Percentiles rank a stretch among this genome's conserved stretches.
phyloP scores from a whole-genome alignment of 37 sponge, comb jelly and placozoan genomes.

The Halisarca cf. caerulea region DNA sequence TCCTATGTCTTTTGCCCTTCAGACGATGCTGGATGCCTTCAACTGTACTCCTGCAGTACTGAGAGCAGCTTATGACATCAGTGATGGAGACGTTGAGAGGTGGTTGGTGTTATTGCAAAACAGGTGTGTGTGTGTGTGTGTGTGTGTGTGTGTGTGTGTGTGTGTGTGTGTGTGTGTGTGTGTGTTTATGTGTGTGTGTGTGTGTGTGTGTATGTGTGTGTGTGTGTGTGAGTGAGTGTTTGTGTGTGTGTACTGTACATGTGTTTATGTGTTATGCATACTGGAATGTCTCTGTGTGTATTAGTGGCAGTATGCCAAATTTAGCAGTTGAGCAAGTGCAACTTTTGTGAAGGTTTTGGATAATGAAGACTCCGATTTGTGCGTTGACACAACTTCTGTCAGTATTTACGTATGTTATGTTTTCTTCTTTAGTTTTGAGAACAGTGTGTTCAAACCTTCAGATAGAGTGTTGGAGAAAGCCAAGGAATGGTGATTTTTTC shows the following conservation, averaged over 20 bases:
- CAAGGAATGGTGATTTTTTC: constrained; percentile 61
- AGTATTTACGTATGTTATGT: too few relatives aligned
- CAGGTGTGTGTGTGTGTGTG: neutral
- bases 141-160: neutral
- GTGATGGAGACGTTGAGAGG: constrained; percentile 53
- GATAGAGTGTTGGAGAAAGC: constrained; percentile 62
- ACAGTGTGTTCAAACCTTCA: constrained; percentile 51
- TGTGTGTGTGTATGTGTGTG: too few relatives aligned
- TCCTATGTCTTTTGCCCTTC: too few relatives aligned
- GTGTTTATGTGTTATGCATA: neutral
- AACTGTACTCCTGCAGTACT: constrained; percentile 65
- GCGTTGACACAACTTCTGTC: too few relatives aligned
- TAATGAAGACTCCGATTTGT: too few relatives aligned
- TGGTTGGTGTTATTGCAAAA: constrained; percentile 45
- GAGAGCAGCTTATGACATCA: constrained; percentile 69
- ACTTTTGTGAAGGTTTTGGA: too few relatives aligned
- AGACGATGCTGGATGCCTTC: constrained; percentile 78
- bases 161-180: neutral
- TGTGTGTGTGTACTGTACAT: too few relatives aligned
- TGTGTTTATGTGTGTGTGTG: too few relatives aligned
- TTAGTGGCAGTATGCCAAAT: too few relatives aligned
- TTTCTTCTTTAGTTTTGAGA: constrained; percentile 22
- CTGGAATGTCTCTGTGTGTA: neutral
- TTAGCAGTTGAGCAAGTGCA: too few relatives aligned
- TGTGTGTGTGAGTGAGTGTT: too few relatives aligned